phyloP scores from a whole-genome alignment of 2,113 vertebrate species.

The Leptodactylus fuscus region DNA sequence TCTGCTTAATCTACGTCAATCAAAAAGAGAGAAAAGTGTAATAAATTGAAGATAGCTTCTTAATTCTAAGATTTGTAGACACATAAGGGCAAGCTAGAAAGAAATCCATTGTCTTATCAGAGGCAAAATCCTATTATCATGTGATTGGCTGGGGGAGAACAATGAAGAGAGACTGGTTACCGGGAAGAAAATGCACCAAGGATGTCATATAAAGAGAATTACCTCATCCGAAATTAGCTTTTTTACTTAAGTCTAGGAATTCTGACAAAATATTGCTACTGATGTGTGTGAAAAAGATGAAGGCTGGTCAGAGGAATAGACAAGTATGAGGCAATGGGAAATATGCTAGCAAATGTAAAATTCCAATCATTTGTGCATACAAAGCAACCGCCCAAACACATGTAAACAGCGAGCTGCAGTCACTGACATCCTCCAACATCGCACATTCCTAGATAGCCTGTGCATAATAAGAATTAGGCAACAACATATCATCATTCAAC shows the following conservation, averaged over 20 bases:
- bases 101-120: conserved; percentile 27
- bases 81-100: conserved; percentile 13
- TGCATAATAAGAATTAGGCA: background rate
- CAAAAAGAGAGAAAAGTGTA: background rate
- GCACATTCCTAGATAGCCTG: conserved; percentile 11
- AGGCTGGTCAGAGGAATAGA: background rate
- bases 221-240: conserved; percentile 12
- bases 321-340: background rate
- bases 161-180: conserved; percentile 43
- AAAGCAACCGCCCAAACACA: conserved; percentile 45
- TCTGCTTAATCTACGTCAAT: background rate
- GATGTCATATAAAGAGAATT: conserved; percentile 21
- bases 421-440: conserved; percentile 15
- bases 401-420: background rate
- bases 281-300: background rate
- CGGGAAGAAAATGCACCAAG: conserved; percentile 51
- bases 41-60: background rate
- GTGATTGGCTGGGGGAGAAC: conserved; percentile 49
- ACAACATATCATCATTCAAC: background rate
- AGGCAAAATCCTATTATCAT: conserved; percentile 27
- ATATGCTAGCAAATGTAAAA: conserved; percentile 20
- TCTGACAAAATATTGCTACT: background rate
- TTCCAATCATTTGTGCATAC: conserved; percentile 37
- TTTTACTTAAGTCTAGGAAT: conserved; percentile 9
- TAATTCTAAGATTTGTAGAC: background rate